These are phyloP conservation scores for Euplexia lucipara DNA, from an alignment of 2,888 invertebrate species.

Conservation along the genomic window DNA sequence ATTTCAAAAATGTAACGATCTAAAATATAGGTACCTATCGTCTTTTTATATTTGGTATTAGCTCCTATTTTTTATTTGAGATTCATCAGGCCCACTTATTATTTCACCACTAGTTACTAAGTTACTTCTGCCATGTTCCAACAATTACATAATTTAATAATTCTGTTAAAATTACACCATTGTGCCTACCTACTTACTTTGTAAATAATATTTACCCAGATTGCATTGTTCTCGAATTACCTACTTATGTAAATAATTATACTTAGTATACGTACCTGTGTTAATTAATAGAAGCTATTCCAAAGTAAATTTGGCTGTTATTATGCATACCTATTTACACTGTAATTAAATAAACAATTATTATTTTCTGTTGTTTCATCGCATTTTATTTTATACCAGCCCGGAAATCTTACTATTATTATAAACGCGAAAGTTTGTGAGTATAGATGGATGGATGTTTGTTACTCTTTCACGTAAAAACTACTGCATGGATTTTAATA, in stretches of 20 bases:
- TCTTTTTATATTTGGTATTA: too few relatives aligned
- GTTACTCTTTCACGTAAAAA: too few relatives aligned
- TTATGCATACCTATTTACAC: not conserved
- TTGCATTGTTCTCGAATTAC: constrained; percentile 25
- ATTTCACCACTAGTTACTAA: too few relatives aligned
- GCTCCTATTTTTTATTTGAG: too few relatives aligned
- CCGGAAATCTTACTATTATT: too few relatives aligned
- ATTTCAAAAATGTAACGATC: too few relatives aligned
- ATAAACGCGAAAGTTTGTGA: too few relatives aligned
- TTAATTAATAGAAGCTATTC: constrained; percentile 29
- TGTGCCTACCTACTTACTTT: constrained; percentile 2
- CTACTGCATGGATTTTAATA: too few relatives aligned
- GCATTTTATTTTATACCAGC: constrained; percentile 5
- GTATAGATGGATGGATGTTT: too few relatives aligned
- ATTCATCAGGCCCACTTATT: too few relatives aligned
- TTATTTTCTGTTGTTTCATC: constrained; percentile 30
- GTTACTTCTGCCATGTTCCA: too few relatives aligned
- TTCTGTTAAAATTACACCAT: not conserved
- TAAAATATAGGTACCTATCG: too few relatives aligned
- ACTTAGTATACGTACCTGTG: constrained; percentile 4
- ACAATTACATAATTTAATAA: not conserved
- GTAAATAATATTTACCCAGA: constrained; percentile 11
- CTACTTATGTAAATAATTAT: constrained; percentile 11
- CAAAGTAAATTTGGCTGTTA: constrained; percentile 45
- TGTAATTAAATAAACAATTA: constrained; percentile 30